Percentiles rank a stretch among this genome's conserved stretches.
Conservation (phyloP, 2,888 invertebrate genomes). For the Lycocerus yunnanus region DNA sequence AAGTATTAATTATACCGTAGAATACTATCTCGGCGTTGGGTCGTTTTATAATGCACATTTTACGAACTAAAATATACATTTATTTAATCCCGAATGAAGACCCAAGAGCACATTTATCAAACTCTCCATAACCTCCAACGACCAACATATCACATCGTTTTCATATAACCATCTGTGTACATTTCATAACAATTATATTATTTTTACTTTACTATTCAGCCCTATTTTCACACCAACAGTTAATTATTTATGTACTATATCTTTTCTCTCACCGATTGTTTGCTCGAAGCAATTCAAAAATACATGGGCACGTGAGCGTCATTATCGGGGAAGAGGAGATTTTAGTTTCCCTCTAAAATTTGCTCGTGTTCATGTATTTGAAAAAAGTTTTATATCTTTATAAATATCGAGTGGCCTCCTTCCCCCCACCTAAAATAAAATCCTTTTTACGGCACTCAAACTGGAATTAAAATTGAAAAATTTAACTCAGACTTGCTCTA, state of each 20-base stretch:
- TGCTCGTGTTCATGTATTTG: too few species aligned
- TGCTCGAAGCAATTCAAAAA: too few species aligned
- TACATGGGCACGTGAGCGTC: too few species aligned
- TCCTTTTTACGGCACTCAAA: too few species aligned
- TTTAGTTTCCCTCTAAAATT: too few species aligned
- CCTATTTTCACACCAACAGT: neutral
- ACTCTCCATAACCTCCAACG: slow-evolving; percentile 26
- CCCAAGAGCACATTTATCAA: slow-evolving; percentile 30
- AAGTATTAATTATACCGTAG: neutral
- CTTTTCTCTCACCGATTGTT: too few species aligned
- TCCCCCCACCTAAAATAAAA: too few species aligned
- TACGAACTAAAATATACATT: slow-evolving; percentile 28
- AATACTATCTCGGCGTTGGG: slow-evolving; percentile 15
- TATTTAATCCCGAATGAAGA: slow-evolving; percentile 30
- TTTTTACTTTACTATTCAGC: neutral
- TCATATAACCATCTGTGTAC: slow-evolving; percentile 24
- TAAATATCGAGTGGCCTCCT: too few species aligned
- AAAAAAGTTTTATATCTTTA: too few species aligned
- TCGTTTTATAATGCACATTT: slow-evolving; percentile 24
- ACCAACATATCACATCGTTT: slow-evolving; percentile 26
- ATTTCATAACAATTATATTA: neutral
- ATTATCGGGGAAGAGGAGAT: too few species aligned
- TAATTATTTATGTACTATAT: neutral
- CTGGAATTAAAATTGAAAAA: too few species aligned
- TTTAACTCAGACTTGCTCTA: too few species aligned